Percentiles rank a stretch among this genome's conserved stretches.
Conservation (phyloP, 2,113 vertebrate species). For the Labrus mixtus region DNA sequence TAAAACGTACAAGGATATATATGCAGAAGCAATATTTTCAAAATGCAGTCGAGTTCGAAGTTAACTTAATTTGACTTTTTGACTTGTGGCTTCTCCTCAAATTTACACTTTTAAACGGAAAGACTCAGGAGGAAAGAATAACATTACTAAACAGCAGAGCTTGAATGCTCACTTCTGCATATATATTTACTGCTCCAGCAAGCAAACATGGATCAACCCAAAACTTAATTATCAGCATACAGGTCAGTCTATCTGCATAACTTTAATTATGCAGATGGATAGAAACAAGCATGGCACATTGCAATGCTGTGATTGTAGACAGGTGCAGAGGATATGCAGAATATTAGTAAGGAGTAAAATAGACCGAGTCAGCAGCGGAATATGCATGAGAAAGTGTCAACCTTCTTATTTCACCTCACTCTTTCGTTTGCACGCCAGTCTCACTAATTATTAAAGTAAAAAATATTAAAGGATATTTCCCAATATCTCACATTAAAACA, state of each 20-base stretch:
- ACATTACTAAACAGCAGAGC: neutral
- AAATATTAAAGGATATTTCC: neutral
- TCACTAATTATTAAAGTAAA: neutral
- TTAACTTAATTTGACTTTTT: too few species aligned
- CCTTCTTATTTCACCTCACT: constrained; percentile 34
- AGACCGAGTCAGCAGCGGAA: constrained; percentile 8
- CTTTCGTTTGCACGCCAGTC: neutral
- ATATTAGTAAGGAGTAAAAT: neutral
- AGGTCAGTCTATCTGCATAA: constrained; percentile 5
- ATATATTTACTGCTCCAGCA: constrained; percentile 52
- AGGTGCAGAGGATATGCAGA: neutral
- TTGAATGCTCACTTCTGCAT: constrained; percentile 60
- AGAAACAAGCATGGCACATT: constrained; percentile 26
- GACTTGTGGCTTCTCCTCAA: too few species aligned
- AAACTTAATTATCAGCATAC: constrained; percentile 21
- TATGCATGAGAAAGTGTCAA: neutral
- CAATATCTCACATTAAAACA: too few species aligned
- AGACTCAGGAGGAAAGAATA: neutral
- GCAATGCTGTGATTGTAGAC: constrained; percentile 8
- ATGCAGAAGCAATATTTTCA: constrained; percentile 28
- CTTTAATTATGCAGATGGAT: neutral
- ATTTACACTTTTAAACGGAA: too few species aligned
- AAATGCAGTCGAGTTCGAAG: neutral
- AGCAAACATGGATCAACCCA: constrained; percentile 28
- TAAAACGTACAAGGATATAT: constrained; percentile 30